phyloP scores from a whole-genome alignment of 2,888 invertebrate genomes.

The Microctonus hyperodae region DNA sequence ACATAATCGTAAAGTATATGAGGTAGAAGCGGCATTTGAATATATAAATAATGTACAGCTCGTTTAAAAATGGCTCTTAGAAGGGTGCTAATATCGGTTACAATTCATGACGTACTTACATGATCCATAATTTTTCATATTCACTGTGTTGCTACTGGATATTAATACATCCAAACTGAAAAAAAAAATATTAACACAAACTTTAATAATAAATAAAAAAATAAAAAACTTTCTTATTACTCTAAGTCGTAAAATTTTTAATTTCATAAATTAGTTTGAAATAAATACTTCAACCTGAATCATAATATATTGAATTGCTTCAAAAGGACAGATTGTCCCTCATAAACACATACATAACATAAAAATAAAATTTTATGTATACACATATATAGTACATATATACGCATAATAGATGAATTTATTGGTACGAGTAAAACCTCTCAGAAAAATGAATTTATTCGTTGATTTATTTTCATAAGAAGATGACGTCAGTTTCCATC shows the following conservation, averaged over 20 bases:
- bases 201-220: too few relatives aligned
- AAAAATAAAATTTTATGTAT: too few relatives aligned
- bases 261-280: too few relatives aligned
- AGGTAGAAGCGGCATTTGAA: slow-evolving; percentile 56
- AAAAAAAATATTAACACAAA: too few relatives aligned
- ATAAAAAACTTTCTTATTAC: too few relatives aligned
- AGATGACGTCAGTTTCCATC: slow-evolving; percentile 46
- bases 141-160: neutral
- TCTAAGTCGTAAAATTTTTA: too few relatives aligned
- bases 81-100: slow-evolving; percentile 34
- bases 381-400: slow-evolving; percentile 2
- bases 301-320: too few relatives aligned
- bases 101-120: neutral
- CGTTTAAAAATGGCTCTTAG: slow-evolving; percentile 22
- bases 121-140: neutral
- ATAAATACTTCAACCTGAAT: too few relatives aligned
- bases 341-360: too few relatives aligned
- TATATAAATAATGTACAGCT: slow-evolving; percentile 44
- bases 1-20: slow-evolving; percentile 58
- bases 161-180: neutral
- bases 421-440: slow-evolving; percentile 48
- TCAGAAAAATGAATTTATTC: slow-evolving; percentile 60
- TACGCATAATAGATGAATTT: slow-evolving; percentile 13
- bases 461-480: slow-evolving; percentile 47
- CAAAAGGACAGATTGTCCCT: too few relatives aligned